A percentile compares a stretch with the other conserved stretches of the same genome.
These are phyloP conservation scores for Lucilia sericata DNA, from an alignment of 1,140 invertebrate genomes.

Conservation along the genomic window DNA sequence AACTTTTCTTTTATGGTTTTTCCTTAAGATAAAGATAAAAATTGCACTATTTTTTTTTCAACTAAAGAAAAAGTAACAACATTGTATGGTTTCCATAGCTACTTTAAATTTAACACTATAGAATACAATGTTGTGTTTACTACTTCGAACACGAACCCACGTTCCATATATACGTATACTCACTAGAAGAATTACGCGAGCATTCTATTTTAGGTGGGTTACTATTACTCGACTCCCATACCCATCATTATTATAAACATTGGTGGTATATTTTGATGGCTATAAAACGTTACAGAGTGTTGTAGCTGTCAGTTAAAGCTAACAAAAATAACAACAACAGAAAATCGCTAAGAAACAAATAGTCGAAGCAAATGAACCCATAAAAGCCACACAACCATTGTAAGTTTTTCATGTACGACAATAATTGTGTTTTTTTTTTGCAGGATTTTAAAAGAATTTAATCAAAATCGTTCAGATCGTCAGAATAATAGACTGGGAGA, in stretches of 20 bases:
- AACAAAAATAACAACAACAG: too few species aligned
- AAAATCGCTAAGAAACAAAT: too few species aligned
- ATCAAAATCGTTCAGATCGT: too few species aligned
- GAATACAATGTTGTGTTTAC: background rate
- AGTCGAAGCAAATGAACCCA: slow-evolving; percentile 30
- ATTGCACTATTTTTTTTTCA: background rate
- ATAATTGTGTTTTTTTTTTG: too few species aligned
- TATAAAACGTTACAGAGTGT: background rate
- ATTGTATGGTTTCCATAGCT: slow-evolving; percentile 13
- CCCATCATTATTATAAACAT: background rate
- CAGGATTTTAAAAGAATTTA: too few species aligned
- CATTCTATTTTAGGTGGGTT: slow-evolving; percentile 18
- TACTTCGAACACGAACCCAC: background rate
- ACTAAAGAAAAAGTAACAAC: background rate
- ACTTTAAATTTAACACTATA: background rate
- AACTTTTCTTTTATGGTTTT: background rate
- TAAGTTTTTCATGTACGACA: too few species aligned
- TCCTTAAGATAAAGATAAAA: background rate
- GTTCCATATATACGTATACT: background rate
- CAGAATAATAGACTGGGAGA: too few species aligned
- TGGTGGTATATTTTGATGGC: background rate
- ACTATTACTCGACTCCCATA: background rate
- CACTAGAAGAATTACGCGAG: background rate
- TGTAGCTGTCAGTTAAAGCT: background rate
- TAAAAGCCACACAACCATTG: background rate